Evolutionary conservation across 2,797 vertebrate species (phyloP), one percentile per base, ranked within the genome.

Genomic region (Lophotriccus pileatus): DNA sequence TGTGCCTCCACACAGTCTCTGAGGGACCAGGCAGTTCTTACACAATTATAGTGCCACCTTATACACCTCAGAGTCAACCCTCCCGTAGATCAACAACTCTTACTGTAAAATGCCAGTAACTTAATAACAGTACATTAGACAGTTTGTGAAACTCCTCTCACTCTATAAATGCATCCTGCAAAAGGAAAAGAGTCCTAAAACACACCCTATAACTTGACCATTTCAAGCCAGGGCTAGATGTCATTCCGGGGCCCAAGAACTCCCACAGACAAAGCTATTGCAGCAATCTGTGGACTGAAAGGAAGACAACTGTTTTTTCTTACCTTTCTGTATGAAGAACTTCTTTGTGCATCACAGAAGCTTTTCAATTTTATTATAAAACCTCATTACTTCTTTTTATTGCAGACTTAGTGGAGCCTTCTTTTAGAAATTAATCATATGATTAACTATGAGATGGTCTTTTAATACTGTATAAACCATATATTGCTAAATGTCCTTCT

Each of bases 371-470:
- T 96, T 96, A 86, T 95, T 97, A 89, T 87, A 95, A 97, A 97
- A 90, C 88, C 90, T 95, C 95, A 97, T 97, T 97, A 96, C 79
- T 97, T 96, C 84, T 94, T 97, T 97, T 96, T 96, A 95, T 93
- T 95, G 95, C 96, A 98, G 97, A 97, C 97, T 98, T 96, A 87
- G 96, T 92, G 97, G 97, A 97, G 97, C 95, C 97, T 97, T 91
- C 87, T 95, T 95, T 79, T 88, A 97, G 97, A 95, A 97, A 92
- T 97, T 96, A 97, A 97, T 97, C 96, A 89, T 94, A 94, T 85
- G 96, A 96, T 96, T 98, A 96, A 96, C 93, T 93, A 82, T 95
- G 93, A 97, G 95, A 97, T 86, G 86, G 96, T 97, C 93, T 97
- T 97, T 97, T 96, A 97, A 98, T 98, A 97, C 96, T 97, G 79